A percentile compares a stretch with the other conserved stretches of the same genome.
Evolutionary conservation across 64 coral and sea anemone species (phyloP).

Genomic region (Dendronephthya gigantea): DNA sequence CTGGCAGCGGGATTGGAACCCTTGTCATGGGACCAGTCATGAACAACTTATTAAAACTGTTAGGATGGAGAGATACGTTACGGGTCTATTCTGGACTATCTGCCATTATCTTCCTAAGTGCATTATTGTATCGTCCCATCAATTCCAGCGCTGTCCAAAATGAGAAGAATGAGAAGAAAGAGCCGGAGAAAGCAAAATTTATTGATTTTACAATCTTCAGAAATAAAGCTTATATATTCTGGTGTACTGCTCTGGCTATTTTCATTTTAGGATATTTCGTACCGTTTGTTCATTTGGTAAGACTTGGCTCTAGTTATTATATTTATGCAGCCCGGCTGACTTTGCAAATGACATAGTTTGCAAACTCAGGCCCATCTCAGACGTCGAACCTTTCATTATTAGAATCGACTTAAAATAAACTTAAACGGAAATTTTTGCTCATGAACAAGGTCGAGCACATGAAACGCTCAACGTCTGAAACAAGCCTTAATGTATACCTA

Average conservation of each 20-base stretch:
- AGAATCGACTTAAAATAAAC: too few relatives aligned
- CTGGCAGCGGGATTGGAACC: slow-evolving; percentile 81
- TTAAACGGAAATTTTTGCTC: too few relatives aligned
- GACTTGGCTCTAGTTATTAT: neutral
- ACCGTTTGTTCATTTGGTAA: slow-evolving; percentile 93
- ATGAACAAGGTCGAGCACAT: too few relatives aligned
- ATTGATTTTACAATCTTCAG: slow-evolving; percentile 83
- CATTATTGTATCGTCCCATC: slow-evolving; percentile 67
- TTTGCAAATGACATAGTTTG: too few relatives aligned
- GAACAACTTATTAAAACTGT: slow-evolving; percentile 48
- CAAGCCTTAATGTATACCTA: too few relatives aligned
- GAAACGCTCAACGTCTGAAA: too few relatives aligned
- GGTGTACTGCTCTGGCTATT: slow-evolving; percentile 53
- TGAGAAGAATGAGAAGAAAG: neutral
- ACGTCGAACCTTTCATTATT: too few relatives aligned
- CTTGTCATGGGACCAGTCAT: slow-evolving; percentile 89
- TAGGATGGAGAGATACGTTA: slow-evolving; percentile 87
- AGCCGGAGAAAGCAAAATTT: slow-evolving; percentile 34
- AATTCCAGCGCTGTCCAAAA: slow-evolving; percentile 64
- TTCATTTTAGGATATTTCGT: slow-evolving; percentile 90
- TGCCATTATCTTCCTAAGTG: slow-evolving; percentile 39
- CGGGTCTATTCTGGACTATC: slow-evolving; percentile 83
- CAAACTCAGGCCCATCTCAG: too few relatives aligned
- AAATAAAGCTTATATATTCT: slow-evolving; percentile 83
- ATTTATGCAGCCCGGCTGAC: too few relatives aligned